Conservation (phyloP, 2,113 vertebrate species). For the Mesocricetus auratus region DNA sequence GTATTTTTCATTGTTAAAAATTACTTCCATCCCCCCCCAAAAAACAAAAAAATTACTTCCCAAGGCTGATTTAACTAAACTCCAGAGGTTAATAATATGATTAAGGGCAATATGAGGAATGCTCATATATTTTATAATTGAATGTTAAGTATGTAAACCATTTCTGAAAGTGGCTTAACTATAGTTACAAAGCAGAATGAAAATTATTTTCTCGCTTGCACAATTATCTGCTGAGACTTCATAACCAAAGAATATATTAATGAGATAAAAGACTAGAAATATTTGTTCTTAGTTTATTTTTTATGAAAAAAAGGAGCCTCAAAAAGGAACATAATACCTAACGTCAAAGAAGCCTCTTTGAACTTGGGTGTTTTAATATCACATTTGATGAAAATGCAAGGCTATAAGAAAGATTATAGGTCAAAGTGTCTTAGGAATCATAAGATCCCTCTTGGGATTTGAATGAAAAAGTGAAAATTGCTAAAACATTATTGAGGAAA, state of each 20-base stretch:
- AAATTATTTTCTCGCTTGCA: neutral
- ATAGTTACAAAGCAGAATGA: neutral
- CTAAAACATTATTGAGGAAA: neutral
- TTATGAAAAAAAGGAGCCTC: neutral
- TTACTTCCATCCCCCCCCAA: too few species aligned
- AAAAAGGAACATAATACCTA: neutral
- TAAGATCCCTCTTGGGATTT: neutral
- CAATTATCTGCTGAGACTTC: neutral
- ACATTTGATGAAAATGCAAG: neutral
- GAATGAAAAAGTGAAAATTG: neutral
- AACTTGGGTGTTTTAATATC: neutral
- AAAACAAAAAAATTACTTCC: constrained; percentile 22
- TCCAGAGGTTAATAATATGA: neutral
- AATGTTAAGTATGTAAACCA: neutral
- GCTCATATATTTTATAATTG: neutral
- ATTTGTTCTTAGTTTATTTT: neutral
- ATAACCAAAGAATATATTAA: neutral
- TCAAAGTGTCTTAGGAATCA: neutral
- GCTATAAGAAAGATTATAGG: neutral
- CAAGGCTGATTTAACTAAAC: neutral
- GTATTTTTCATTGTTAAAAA: neutral
- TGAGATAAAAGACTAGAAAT: neutral
- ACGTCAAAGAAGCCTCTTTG: neutral
- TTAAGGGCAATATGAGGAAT: neutral
- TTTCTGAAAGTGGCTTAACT: neutral